A percentile compares a stretch with the other conserved stretches of the same genome.
Evolutionary conservation across 1,140 invertebrate species (phyloP).

Genomic region (Leptoteleia sp.): DNA sequence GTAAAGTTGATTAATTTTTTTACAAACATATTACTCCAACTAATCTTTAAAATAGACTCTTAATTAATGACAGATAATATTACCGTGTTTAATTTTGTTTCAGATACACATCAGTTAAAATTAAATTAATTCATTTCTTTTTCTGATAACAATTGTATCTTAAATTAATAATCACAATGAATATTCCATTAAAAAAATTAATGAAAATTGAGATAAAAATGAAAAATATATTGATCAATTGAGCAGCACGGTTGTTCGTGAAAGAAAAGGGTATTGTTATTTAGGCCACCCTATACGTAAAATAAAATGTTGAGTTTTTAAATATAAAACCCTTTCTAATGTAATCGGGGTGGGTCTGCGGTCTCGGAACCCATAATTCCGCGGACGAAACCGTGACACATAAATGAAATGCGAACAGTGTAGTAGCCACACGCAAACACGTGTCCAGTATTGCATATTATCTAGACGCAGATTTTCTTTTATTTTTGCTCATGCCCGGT

Average conservation of each 20-base stretch:
- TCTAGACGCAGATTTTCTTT: constrained; percentile 60
- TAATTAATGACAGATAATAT: no score
- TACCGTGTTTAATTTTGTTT: no score
- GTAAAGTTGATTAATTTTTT: no score
- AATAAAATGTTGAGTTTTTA: constrained; percentile 41
- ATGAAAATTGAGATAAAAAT: no score
- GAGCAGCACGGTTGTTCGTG: neutral
- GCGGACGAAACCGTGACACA: constrained; percentile 57
- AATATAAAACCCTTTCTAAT: constrained; percentile 58
- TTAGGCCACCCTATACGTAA: constrained; percentile 18
- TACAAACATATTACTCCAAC: no score
- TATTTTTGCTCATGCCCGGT: constrained; percentile 43
- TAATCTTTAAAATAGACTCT: no score
- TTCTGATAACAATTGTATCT: no score
- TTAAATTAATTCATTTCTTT: no score
- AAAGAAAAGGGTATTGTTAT: neutral
- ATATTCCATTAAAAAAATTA: no score
- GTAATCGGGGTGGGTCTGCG: constrained; percentile 53
- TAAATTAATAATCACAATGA: no score
- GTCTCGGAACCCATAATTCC: constrained; percentile 65
- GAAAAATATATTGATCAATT: no score
- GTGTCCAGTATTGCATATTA: constrained; percentile 52
- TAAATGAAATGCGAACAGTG: constrained; percentile 50
- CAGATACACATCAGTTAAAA: no score
- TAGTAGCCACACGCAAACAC: constrained; percentile 57